Conservation (phyloP, 2,888 invertebrate genomes). For the Uloborus plumipes region DNA sequence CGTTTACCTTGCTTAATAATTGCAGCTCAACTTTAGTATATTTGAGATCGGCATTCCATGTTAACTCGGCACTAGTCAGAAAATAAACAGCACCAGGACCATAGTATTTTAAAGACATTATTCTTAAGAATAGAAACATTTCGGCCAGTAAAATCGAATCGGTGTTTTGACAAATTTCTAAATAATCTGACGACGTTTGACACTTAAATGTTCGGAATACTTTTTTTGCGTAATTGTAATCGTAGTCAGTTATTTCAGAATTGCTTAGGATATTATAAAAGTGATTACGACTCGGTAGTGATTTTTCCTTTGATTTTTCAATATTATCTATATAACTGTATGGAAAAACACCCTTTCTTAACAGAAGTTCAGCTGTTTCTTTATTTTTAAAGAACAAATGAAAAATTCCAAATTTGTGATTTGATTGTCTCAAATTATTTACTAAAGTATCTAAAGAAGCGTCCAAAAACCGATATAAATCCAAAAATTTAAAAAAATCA, state of each 20-base stretch:
- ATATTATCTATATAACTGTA: constrained; percentile 11
- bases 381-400: background rate
- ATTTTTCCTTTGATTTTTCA: background rate
- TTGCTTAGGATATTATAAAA: background rate
- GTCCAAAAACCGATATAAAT: constrained; percentile 18
- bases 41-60: constrained; percentile 11
- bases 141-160: constrained; percentile 3
- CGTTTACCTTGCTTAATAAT: background rate
- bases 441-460: constrained; percentile 10
- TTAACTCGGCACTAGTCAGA: background rate
- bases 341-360: constrained; percentile 15
- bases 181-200: constrained; percentile 4
- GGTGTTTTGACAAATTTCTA: constrained; percentile 4
- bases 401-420: constrained; percentile 6
- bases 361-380: background rate
- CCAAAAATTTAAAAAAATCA: constrained; percentile 17
- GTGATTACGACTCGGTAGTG: background rate
- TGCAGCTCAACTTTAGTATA: constrained; percentile 16
- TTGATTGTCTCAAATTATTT: constrained; percentile 11
- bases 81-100: background rate
- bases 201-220: constrained; percentile 8
- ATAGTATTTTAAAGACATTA: constrained; percentile 2
- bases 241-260: background rate
- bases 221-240: background rate
- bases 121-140: background rate